Evolutionary conservation across 2,797 vertebrate genomes (phyloP).

Genomic region (Siniperca obscura): DNA sequence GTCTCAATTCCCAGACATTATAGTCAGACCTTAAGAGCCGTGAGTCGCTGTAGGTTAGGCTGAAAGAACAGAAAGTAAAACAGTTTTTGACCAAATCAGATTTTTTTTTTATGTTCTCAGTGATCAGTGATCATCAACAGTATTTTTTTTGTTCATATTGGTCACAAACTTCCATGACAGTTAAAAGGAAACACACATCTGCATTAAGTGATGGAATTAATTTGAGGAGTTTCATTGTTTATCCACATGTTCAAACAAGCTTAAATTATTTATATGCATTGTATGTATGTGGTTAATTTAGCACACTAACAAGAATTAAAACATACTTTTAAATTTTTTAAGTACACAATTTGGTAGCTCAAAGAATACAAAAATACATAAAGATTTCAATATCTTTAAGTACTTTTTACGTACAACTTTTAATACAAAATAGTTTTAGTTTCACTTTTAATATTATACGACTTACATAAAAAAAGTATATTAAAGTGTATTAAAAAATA

Average conservation of each 20-base stretch:
- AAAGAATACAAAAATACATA: background rate
- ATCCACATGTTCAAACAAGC: background rate
- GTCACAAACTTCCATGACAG: background rate
- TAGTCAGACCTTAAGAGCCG: constrained; percentile 47
- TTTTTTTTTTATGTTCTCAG: background rate
- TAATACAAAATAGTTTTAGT: background rate
- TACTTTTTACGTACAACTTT: background rate
- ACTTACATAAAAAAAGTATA: background rate
- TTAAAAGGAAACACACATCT: no score
- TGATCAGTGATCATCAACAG: background rate
- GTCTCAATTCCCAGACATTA: constrained; percentile 70
- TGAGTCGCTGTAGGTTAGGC: constrained; percentile 1
- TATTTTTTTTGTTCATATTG: background rate
- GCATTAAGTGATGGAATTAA: background rate
- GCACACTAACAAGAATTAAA: background rate
- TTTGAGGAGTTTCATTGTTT: background rate
- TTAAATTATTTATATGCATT: background rate
- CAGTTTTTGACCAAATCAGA: background rate
- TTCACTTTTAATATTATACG: background rate
- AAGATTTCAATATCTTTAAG: background rate
- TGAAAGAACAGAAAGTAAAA: background rate
- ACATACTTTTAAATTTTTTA: background rate
- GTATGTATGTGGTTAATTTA: background rate
- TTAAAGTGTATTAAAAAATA: background rate
- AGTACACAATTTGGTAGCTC: background rate